A percentile compares a stretch with the other conserved stretches of the same genome.
Conservation (phyloP, 2,797 vertebrate genomes). For the Rousettus madagascariensis region DNA sequence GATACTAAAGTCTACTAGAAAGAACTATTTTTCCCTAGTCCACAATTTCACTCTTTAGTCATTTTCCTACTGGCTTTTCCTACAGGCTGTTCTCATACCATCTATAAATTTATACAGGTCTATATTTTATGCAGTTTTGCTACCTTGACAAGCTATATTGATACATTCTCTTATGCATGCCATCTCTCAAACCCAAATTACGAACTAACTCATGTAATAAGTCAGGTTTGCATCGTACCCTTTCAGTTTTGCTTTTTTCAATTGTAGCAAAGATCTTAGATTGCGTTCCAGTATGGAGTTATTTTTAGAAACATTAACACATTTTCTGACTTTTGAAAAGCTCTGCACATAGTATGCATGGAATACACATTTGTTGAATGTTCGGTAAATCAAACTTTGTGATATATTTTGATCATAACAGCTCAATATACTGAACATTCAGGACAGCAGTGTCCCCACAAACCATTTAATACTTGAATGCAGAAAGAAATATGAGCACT, state of each 20-base stretch:
- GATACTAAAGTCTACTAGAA: not conserved
- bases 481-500: not conserved
- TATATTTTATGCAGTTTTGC: not conserved
- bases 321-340: conserved; percentile 49
- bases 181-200: not conserved
- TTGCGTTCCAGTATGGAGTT: not conserved
- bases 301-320: conserved; percentile 18
- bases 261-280: conserved; percentile 34
- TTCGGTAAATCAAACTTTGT: not conserved
- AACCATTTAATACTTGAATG: conserved; percentile 3
- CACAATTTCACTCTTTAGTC: not conserved
- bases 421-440: not conserved
- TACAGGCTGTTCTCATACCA: not conserved
- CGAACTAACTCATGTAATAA: not conserved
- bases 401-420: not conserved
- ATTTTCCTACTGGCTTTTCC: not conserved
- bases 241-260: not conserved
- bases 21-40: not conserved
- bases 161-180: not conserved
- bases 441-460: not conserved
- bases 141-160: not conserved
- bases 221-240: not conserved
- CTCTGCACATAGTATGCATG: not conserved
- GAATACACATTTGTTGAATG: not conserved
- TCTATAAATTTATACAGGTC: not conserved